A percentile compares a stretch with the other conserved stretches of the same genome.
These are phyloP conservation scores for Engraulis encrasicolus DNA, from an alignment of 2,113 vertebrate species.

Conservation along the genomic window DNA sequence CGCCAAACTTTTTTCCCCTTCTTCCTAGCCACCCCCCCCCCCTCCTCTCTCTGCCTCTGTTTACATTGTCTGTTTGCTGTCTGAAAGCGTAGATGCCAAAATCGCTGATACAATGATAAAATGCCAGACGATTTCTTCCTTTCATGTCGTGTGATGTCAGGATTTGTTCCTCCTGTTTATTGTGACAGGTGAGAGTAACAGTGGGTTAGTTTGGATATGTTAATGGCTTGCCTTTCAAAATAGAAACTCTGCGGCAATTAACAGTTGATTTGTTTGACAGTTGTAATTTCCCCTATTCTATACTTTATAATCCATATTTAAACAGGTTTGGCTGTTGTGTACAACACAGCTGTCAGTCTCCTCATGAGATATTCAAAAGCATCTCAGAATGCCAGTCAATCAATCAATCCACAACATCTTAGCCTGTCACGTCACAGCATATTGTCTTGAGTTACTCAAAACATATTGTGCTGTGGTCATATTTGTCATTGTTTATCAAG, in stretches of 20 bases:
- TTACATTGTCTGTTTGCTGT: constrained; percentile 41
- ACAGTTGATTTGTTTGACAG: constrained; percentile 50
- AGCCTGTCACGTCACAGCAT: constrained; percentile 34
- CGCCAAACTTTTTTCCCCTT: constrained; percentile 44
- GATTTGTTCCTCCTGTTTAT: constrained; percentile 47
- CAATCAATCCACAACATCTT: constrained; percentile 39
- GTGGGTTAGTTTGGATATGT: constrained; percentile 51
- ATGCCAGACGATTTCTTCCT: constrained; percentile 50
- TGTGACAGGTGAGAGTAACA: constrained; percentile 56
- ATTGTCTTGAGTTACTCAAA: neutral
- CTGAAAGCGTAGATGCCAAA: constrained; percentile 37
- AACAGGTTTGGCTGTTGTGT: constrained; percentile 44
- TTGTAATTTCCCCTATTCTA: constrained; percentile 52
- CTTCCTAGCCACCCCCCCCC: too few species aligned
- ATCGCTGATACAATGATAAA: constrained; percentile 50
- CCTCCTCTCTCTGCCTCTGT: constrained; percentile 34
- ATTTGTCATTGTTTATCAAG: constrained; percentile 16
- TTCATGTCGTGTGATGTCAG: constrained; percentile 48
- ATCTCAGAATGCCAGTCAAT: constrained; percentile 48
- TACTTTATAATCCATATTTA: constrained; percentile 33
- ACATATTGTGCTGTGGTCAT: neutral
- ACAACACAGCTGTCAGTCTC: constrained; percentile 42
- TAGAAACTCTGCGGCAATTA: constrained; percentile 53
- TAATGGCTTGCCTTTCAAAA: constrained; percentile 51
- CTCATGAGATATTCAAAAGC: constrained; percentile 52